phyloP scores from a whole-genome alignment of 2,113 vertebrate species.

The Pogona vitticeps region DNA sequence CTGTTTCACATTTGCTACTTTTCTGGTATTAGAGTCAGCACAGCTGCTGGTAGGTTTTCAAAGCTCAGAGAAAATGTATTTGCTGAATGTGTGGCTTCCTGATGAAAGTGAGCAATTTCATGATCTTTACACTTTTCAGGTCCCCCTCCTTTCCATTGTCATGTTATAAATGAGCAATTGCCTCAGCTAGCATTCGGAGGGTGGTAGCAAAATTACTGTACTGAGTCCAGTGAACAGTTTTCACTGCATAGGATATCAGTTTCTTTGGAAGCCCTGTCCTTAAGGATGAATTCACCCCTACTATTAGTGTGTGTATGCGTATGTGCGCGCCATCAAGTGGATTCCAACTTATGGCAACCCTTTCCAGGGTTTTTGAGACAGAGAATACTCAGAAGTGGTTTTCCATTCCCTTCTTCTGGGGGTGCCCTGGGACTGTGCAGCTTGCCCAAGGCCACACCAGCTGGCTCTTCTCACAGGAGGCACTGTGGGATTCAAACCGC shows the following conservation, averaged over 20 bases:
- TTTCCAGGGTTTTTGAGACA: too few relatives aligned
- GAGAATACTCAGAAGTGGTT: too few relatives aligned
- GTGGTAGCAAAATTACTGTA: slow-evolving; percentile 5
- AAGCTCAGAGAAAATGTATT: slow-evolving; percentile 28
- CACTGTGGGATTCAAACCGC: too few relatives aligned
- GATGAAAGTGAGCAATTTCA: slow-evolving; percentile 38
- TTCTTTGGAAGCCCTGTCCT: neutral
- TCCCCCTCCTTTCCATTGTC: neutral
- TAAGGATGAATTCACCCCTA: neutral
- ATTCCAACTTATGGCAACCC: too few relatives aligned
- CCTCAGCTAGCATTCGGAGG: neutral
- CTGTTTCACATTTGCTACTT: slow-evolving; percentile 27
- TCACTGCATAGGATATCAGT: neutral
- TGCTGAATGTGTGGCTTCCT: slow-evolving; percentile 33
- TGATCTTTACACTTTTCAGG: slow-evolving; percentile 24
- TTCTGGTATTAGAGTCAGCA: slow-evolving; percentile 29
- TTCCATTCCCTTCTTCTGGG: too few relatives aligned
- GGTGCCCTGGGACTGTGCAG: too few relatives aligned
- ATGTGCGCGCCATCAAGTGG: too few relatives aligned
- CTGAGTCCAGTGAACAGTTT: neutral
- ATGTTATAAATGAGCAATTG: slow-evolving; percentile 21
- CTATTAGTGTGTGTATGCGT: too few relatives aligned
- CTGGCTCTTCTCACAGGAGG: too few relatives aligned
- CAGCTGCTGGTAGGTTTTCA: slow-evolving; percentile 14
- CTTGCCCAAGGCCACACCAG: too few relatives aligned